Conservation (phyloP, 2,888 invertebrate species). For the Baronia brevicornis region DNA sequence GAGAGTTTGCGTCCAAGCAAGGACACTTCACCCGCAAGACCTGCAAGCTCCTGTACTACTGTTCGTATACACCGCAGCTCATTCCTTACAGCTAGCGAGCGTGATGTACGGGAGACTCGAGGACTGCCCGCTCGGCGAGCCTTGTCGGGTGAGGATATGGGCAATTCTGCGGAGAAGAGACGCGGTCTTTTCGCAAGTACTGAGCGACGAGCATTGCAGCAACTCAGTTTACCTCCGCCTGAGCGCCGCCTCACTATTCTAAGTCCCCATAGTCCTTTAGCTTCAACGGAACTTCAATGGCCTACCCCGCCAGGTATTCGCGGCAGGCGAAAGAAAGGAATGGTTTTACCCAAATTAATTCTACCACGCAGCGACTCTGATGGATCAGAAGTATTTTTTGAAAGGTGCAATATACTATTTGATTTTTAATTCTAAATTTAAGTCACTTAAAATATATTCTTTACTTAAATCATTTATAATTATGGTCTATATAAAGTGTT, state of each 20-base stretch:
- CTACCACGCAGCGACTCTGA: conserved; percentile 85
- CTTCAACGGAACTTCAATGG: conserved; percentile 78
- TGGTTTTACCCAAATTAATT: conserved; percentile 83
- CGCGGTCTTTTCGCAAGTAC: conserved; percentile 81
- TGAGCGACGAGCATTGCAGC: conserved; percentile 78
- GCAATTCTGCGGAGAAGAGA: conserved; percentile 78
- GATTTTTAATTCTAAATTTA: conserved; percentile 7
- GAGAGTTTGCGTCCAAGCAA: conserved; percentile 79
- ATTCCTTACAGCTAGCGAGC: conserved; percentile 79
- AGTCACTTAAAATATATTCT: not conserved
- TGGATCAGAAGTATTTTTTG: conserved; percentile 79
- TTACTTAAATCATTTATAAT: conserved; percentile 8
- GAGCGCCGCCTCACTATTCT: conserved; percentile 83
- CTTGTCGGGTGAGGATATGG: conserved; percentile 78
- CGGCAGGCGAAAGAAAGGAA: conserved; percentile 81
- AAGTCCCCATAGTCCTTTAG: conserved; percentile 86
- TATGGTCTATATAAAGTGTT: no score
- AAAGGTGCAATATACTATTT: conserved; percentile 58
- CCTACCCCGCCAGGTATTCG: conserved; percentile 75
- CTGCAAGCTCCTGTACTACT: conserved; percentile 67
- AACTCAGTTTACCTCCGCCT: conserved; percentile 82
- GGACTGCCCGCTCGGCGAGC: conserved; percentile 79
- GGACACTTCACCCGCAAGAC: conserved; percentile 72
- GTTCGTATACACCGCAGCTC: conserved; percentile 75
- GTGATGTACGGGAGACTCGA: conserved; percentile 79